Base-by-base conservation (phyloP, 2,113 vertebrate species). In the Onychostoma macrolepis region DNA sequence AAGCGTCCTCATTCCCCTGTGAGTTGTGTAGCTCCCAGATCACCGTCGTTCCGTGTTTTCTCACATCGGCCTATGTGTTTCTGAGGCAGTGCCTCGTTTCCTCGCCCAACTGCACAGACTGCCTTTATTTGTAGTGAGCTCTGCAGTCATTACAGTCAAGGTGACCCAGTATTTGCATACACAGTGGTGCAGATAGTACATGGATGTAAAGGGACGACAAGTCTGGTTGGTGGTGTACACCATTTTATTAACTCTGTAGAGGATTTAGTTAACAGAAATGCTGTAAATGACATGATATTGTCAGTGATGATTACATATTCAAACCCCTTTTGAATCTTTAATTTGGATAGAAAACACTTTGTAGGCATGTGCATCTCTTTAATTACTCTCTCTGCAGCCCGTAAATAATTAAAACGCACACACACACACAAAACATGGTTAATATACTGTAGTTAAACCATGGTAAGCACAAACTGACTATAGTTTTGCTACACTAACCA, bases 91-190 rank as follows among this genome's bases (percentile, higher is more conserved):
- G 41, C 80, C 41, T 82, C 36, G n/a, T 28, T 43, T 81, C n/a
- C 38, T 81, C 26, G 17, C 61, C 80, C 43, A 5, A 69, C 43
- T 83, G 61, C 63, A 83, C 80, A 71, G 41, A 50, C 63, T 17
- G n/a, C 36, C 80, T 69, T 71, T 71, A 69, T 83, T 83, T 83
- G 80, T 24, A 83, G 80, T 69, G 63, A 83, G 80, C 4, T 5
- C 80, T 50, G 63, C 63, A 71, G 63, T 83, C 63, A 50, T 83
- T 83, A 71, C 5, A 48, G 63, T 71, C 80, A 83, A 83, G 80
- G 80, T 83, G 63, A 83, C 80, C 80, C 41, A 83, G 43, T 19
- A 50, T 83, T 71, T 83, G 63, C 80, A 83, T 83, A 83, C 80
- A 71, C 5, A 33, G 63, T 69, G 13, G 38, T 82, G 26, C 17